Evolutionary conservation across 2,888 invertebrate genomes (phyloP).

Genomic region (Neocrepidodera transversa): DNA sequence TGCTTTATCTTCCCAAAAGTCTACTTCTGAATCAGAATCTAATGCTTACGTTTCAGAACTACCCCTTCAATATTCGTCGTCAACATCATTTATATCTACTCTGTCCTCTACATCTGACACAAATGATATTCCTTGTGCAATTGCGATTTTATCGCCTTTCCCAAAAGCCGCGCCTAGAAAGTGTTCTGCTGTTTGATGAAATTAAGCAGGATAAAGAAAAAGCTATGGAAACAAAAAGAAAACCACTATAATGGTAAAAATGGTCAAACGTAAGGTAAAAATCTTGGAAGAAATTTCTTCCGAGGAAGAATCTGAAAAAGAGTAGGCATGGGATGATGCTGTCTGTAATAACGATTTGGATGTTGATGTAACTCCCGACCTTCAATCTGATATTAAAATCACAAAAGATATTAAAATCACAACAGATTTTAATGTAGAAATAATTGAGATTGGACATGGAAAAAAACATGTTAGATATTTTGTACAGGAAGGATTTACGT

Average conservation of each 20-base stretch:
- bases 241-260: neutral
- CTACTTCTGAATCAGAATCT: neutral
- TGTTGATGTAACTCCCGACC: neutral
- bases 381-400: no score
- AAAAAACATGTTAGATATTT: neutral
- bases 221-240: neutral
- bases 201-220: neutral
- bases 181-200: neutral
- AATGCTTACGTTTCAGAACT: neutral
- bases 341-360: neutral
- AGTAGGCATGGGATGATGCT: no score
- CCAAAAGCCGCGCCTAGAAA: neutral
- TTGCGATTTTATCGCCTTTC: neutral
- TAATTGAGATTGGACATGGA: neutral
- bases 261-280: neutral
- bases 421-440: neutral
- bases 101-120: neutral
- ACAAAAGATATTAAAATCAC: no score
- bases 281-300: constrained; percentile 6
- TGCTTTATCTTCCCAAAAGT: neutral
- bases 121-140: neutral
- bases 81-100: neutral
- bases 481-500: neutral
- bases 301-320: constrained; percentile 4
- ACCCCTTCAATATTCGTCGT: neutral